These are phyloP conservation scores for Sinocyclocheilus grahami DNA, from an alignment of 2,113 vertebrate species.

Conservation along the genomic window DNA sequence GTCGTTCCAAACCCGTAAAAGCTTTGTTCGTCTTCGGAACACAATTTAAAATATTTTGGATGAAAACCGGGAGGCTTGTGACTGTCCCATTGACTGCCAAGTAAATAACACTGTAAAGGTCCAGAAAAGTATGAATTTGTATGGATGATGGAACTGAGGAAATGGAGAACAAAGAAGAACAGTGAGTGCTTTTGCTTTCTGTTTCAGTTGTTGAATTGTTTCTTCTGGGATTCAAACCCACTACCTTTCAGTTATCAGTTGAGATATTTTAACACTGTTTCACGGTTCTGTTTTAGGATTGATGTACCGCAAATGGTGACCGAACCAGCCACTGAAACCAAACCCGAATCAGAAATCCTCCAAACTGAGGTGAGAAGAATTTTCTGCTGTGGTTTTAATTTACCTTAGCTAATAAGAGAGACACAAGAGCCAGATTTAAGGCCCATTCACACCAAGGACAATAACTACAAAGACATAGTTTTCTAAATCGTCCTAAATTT, in stretches of 20 bases:
- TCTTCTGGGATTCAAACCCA: background rate
- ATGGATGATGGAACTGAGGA: slow-evolving; percentile 62
- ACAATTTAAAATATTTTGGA: too few relatives aligned
- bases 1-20: too few relatives aligned
- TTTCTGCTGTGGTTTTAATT: background rate
- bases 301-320: background rate
- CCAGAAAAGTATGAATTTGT: slow-evolving; percentile 21
- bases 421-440: background rate
- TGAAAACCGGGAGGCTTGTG: too few relatives aligned
- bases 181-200: slow-evolving; percentile 36
- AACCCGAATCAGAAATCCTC: background rate
- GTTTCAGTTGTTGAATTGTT: background rate
- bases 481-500: background rate
- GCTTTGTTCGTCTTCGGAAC: too few relatives aligned
- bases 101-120: too few relatives aligned
- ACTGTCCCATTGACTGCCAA: too few relatives aligned
- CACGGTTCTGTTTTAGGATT: background rate
- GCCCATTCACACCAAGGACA: background rate
- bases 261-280: background rate
- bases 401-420: background rate
- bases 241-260: background rate
- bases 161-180: slow-evolving; percentile 46
- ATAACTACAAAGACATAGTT: background rate
- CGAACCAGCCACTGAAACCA: slow-evolving; percentile 10
- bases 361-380: slow-evolving; percentile 24